Evolutionary conservation across 1,140 invertebrate species (phyloP).

Genomic region (Fopius arisanus): DNA sequence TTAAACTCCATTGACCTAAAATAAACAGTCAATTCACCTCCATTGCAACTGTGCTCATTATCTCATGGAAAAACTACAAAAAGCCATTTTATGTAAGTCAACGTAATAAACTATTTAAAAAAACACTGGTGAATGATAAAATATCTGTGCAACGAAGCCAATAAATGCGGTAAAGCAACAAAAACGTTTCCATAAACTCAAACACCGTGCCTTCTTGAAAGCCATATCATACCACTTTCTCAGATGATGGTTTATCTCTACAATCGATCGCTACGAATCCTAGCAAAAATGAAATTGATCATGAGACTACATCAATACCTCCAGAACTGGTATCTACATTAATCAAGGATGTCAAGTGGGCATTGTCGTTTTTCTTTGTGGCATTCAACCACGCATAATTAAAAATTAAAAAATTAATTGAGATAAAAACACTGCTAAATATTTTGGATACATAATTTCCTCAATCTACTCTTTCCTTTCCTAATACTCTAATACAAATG

Average conservation of each 20-base stretch:
- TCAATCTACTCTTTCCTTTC: too few species aligned
- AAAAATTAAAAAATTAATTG: too few species aligned
- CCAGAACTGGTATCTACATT: neutral
- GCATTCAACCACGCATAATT: too few species aligned
- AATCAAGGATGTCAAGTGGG: too few species aligned
- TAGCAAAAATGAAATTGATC: conserved; percentile 50
- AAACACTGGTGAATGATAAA: neutral
- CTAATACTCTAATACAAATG: too few species aligned
- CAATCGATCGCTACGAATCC: conserved; percentile 52
- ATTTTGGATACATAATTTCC: too few species aligned
- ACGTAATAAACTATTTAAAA: neutral
- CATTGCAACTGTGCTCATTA: neutral
- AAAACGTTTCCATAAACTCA: neutral
- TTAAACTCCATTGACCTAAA: neutral
- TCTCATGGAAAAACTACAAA: neutral
- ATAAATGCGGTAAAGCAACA: conserved; percentile 31
- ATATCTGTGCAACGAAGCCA: conserved; percentile 9
- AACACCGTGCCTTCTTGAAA: conserved; percentile 17
- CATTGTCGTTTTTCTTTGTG: too few species aligned
- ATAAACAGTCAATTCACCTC: neutral
- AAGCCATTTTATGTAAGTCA: neutral
- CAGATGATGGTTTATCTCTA: conserved; percentile 45
- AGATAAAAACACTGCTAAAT: too few species aligned
- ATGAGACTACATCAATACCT: conserved; percentile 22
- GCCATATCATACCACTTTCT: conserved; percentile 43